phyloP scores from a whole-genome alignment of 2,888 invertebrate genomes.

The Trichogramma dendrolimi region DNA sequence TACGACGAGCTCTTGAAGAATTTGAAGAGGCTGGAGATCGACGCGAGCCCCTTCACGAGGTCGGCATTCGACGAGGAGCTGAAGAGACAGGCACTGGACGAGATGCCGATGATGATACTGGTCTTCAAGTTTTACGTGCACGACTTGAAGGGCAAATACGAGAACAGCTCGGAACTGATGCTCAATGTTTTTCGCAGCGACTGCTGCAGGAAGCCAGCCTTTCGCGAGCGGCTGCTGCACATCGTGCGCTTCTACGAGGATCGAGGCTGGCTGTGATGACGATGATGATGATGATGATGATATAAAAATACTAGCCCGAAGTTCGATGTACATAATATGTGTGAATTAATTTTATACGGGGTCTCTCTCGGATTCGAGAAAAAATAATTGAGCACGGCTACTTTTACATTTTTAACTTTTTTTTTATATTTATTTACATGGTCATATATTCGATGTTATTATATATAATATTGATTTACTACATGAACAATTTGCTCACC shows the following conservation, averaged over 20 bases:
- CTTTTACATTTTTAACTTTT: too few relatives aligned
- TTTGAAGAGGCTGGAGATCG: conserved; percentile 49
- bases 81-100: conserved; percentile 29
- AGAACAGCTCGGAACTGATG: neutral
- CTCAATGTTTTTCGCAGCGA: neutral
- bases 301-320: too few relatives aligned
- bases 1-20: conserved; percentile 53
- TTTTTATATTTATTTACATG: neutral
- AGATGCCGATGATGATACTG: conserved; percentile 36
- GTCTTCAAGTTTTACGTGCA: conserved; percentile 2
- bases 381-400: neutral
- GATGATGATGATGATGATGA: too few relatives aligned
- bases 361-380: neutral
- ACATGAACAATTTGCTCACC: conserved; percentile 16
- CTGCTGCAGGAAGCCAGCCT: neutral
- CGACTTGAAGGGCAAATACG: neutral
- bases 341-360: neutral
- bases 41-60: conserved; percentile 37
- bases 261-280: conserved; percentile 7
- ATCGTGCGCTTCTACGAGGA: conserved; percentile 4
- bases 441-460: conserved; percentile 10
- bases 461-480: conserved; percentile 7
- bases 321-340: neutral
- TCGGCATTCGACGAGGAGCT: conserved; percentile 35
- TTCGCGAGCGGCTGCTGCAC: neutral